Percentiles rank a stretch among this genome's conserved stretches.
Conservation (phyloP, 1,140 invertebrate species). For the Phortica variegata region DNA sequence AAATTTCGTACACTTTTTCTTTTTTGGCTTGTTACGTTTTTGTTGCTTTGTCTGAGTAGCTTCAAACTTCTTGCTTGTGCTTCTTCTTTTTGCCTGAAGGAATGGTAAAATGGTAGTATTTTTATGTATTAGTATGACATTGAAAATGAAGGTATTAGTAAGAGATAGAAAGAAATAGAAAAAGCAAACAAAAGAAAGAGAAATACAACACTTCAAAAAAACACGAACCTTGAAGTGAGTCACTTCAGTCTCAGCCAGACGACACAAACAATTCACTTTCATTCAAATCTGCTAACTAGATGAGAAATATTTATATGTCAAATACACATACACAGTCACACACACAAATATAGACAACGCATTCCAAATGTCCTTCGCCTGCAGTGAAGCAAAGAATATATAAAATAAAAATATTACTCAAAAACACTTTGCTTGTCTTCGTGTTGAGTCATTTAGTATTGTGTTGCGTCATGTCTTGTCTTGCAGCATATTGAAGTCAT, state of each 20-base stretch:
- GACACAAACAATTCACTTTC: no score
- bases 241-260: no score
- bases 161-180: constrained; percentile 12
- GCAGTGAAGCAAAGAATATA: no score
- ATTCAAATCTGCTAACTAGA: no score
- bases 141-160: constrained; percentile 20
- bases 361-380: no score
- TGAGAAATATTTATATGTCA: no score
- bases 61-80: constrained; percentile 11
- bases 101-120: constrained; percentile 37
- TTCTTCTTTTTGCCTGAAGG: constrained; percentile 33
- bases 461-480: neutral
- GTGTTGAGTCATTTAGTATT: constrained; percentile 5
- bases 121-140: constrained; percentile 36
- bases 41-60: constrained; percentile 15
- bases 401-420: no score
- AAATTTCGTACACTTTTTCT: no score
- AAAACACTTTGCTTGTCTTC: constrained; percentile 14
- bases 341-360: neutral
- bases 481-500: constrained; percentile 11
- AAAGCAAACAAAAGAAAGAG: constrained; percentile 2
- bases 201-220: neutral
- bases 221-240: constrained; percentile 19
- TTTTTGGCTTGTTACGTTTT: neutral
- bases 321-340: constrained; percentile 6